phyloP scores from a whole-genome alignment of 2,113 vertebrate species.

The Semnornis frantzii region DNA sequence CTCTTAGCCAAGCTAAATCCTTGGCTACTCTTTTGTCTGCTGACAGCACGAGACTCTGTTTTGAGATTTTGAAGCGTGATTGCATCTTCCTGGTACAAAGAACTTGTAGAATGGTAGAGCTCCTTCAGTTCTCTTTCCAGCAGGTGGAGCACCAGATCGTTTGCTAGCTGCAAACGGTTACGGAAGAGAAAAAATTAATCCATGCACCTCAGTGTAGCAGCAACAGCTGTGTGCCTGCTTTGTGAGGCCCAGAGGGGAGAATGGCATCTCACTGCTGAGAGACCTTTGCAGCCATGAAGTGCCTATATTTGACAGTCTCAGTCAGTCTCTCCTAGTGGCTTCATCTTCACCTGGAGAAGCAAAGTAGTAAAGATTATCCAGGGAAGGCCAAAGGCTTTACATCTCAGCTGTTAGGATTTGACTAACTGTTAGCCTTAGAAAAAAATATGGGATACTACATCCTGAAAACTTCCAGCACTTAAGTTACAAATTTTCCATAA shows the following conservation, averaged over 20 bases:
- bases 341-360: background rate
- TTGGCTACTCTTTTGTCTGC: background rate
- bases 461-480: background rate
- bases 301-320: too few relatives aligned
- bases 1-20: background rate
- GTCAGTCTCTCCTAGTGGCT: background rate
- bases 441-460: background rate
- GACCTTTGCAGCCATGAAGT: background rate
- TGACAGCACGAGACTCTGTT: background rate
- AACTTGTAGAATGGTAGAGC: background rate
- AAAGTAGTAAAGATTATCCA: background rate
- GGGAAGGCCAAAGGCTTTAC: background rate
- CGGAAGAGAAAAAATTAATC: background rate
- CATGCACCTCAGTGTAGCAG: background rate
- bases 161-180: background rate
- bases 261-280: background rate
- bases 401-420: background rate
- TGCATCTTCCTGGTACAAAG: background rate
- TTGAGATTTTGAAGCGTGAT: background rate
- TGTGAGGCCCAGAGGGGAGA: background rate
- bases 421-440: background rate
- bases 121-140: conserved; percentile 1
- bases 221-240: background rate
- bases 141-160: conserved; percentile 52
- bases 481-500: background rate